These are phyloP conservation scores for Mohoua ochrocephala DNA, from an alignment of 2,113 vertebrate genomes.

Conservation along the genomic window DNA sequence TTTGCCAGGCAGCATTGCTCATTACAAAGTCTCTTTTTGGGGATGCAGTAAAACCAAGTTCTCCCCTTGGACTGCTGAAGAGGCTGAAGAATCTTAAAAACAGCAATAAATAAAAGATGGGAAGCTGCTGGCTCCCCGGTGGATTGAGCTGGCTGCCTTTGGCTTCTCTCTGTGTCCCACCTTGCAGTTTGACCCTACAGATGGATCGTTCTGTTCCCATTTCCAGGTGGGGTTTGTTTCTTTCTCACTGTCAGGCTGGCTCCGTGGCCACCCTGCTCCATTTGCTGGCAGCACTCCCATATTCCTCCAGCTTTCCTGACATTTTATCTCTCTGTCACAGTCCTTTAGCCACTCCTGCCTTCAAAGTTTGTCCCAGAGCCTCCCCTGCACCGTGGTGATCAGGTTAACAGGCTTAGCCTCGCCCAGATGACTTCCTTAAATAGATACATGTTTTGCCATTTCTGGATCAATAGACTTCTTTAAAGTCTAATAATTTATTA, in stretches of 20 bases:
- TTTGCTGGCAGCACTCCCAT: not conserved
- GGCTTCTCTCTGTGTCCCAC: not conserved
- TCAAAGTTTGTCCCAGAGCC: not conserved
- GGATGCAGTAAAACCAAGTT: slow-evolving; percentile 19
- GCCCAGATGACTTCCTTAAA: not conserved
- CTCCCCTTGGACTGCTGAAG: slow-evolving; percentile 20
- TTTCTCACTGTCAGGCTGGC: not conserved
- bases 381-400: not conserved
- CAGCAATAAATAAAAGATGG: slow-evolving; percentile 30
- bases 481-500: not conserved
- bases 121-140: not conserved
- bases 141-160: not conserved
- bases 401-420: not conserved
- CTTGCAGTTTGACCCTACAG: not conserved
- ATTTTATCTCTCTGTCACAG: not conserved
- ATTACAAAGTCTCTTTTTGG: slow-evolving; percentile 37
- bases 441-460: not conserved
- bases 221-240: not conserved
- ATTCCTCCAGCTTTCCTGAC: not conserved
- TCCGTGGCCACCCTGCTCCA: not conserved
- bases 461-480: not conserved
- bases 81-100: slow-evolving; percentile 31
- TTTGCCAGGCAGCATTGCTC: slow-evolving; percentile 20
- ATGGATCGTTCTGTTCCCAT: not conserved
- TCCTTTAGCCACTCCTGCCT: not conserved